Base-by-base conservation (phyloP, 2,113 vertebrate species). In the Globicephala melas region DNA sequence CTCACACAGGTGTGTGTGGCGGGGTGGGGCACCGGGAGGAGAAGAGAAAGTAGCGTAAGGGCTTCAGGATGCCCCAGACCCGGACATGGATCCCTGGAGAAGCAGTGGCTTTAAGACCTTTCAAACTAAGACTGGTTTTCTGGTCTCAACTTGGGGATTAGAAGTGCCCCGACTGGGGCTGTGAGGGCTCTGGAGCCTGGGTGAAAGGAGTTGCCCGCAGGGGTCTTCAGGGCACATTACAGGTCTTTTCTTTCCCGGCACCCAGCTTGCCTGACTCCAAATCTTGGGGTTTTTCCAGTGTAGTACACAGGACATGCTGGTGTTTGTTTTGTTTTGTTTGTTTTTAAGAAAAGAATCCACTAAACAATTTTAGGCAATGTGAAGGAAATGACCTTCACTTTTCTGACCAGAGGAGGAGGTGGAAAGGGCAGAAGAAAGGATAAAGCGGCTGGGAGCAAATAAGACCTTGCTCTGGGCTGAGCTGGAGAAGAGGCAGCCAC, bases 211-310 rank as follows among this genome's bases (percentile, higher is more conserved):
- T 89, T 10, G 44, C 26, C 50, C 8, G 0, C 38, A 62, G 23
- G 33, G 21, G 14, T 47, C 33, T n/a, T 76, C 3, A 1, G 44
- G 31, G 23, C 44, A 18, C 3, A 0, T 0, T 21, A 9, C 33
- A 17, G 3, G 23, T 17, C 67, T 73, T 79, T 68, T 55, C 20
- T 36, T 33, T 71, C 23, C 55, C 5, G 5, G 14, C 11, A 12
- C 41, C 21, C 79, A n/a, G n/a, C 74, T 36, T 36, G 44, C 62
- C 79, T 10, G 38, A 44, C n/a, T 68, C 21, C 15, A 31, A 80
- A 63, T 38, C 74, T 41, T 21, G 28, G 41, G 7, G 26, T 15
- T 71, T 38, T 79, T 62, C 26, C 8, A 82, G 36, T 23, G 28
- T 11, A 62, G 44, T 33, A 70, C 9, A 53, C 12, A 67, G 17